These are phyloP conservation scores for Eupelmus urozonus DNA, from an alignment of 2,888 invertebrate species.

Conservation along the genomic window DNA sequence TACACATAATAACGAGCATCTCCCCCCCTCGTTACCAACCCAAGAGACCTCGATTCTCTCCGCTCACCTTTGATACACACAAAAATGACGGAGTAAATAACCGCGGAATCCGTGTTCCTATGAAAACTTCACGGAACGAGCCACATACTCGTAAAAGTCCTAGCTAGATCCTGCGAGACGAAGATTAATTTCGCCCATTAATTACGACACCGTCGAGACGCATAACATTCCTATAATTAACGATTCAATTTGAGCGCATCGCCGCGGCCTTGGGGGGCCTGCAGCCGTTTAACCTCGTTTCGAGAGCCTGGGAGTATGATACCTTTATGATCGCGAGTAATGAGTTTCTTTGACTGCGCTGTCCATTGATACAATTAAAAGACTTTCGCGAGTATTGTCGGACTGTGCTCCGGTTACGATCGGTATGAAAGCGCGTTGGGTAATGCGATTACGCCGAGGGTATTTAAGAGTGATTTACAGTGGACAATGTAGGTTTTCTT, in stretches of 20 bases:
- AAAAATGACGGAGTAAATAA: background rate
- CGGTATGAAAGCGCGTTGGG: slow-evolving; percentile 3
- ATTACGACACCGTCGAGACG: slow-evolving; percentile 13
- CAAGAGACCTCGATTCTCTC: slow-evolving; percentile 12
- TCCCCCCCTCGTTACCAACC: slow-evolving; percentile 9
- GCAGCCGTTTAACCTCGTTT: slow-evolving; percentile 33
- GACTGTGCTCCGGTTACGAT: slow-evolving; percentile 22
- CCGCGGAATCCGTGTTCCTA: too few species aligned
- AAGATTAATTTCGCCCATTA: slow-evolving; percentile 47
- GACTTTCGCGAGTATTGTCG: background rate
- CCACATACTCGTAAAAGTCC: too few species aligned
- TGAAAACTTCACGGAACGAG: too few species aligned
- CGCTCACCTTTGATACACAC: background rate
- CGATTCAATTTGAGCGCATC: slow-evolving; percentile 49
- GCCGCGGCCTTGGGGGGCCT: slow-evolving; percentile 10
- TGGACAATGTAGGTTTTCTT: too few species aligned
- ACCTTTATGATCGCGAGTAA: slow-evolving; percentile 30
- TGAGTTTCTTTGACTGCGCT: slow-evolving; percentile 24
- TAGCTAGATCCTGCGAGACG: slow-evolving; percentile 3
- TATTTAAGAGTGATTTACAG: too few species aligned
- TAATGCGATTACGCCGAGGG: too few species aligned
- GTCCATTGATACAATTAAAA: slow-evolving; percentile 25
- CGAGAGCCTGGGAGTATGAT: background rate
- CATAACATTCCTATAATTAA: slow-evolving; percentile 45
- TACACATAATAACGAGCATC: slow-evolving; percentile 5